Percentiles rank a stretch among this genome's conserved stretches.
These are phyloP conservation scores for Netta rufina DNA, from an alignment of 2,797 vertebrate genomes.

Conservation along the genomic window DNA sequence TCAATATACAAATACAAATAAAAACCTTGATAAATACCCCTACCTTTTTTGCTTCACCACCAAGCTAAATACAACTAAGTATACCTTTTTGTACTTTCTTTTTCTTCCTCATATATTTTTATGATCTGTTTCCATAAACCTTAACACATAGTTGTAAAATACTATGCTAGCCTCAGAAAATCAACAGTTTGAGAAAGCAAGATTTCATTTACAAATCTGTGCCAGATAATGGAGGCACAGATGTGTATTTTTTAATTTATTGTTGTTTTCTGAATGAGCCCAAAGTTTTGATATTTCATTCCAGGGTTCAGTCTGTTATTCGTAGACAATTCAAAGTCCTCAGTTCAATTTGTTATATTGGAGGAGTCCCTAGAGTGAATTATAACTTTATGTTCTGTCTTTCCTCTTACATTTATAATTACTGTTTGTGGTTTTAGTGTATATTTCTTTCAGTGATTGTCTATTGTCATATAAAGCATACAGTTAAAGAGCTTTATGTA, in stretches of 20 bases:
- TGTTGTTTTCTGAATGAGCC: not conserved
- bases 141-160: not conserved
- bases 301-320: not conserved
- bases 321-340: not conserved
- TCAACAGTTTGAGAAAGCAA: not conserved
- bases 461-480: not conserved
- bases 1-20: not conserved
- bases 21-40: not conserved
- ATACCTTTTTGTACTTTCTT: not conserved
- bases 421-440: not conserved
- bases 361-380: not conserved
- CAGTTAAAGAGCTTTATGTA: not conserved
- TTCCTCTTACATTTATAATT: conserved; percentile 15
- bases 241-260: not conserved
- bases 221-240: not conserved
- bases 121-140: not conserved
- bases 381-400: not conserved
- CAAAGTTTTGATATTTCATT: not conserved
- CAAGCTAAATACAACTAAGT: not conserved
- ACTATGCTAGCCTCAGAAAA: not conserved
- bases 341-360: not conserved
- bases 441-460: not conserved
- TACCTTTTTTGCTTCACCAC: not conserved
- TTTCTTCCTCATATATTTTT: not conserved
- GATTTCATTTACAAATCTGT: not conserved